Evolutionary conservation across 92 coral and sea anemone species (phyloP).

Genomic region (Muricea muricata): DNA sequence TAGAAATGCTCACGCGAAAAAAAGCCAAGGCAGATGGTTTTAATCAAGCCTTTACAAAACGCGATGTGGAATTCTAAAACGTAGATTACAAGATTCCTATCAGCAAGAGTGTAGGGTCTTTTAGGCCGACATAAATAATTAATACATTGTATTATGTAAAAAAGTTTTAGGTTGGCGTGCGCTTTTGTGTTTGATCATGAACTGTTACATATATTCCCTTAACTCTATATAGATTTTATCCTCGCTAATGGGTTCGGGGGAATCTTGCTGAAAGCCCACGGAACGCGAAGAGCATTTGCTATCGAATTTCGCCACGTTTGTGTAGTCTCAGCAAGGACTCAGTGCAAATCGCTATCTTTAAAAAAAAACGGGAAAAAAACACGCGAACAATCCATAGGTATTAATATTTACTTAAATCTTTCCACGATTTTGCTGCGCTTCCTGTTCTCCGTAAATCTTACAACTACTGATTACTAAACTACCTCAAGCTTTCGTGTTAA

Average conservation of each 20-base stretch:
- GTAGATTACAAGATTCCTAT: conserved; percentile 23
- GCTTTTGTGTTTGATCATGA: background rate
- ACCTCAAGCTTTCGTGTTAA: background rate
- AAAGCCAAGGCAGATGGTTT: conserved; percentile 13
- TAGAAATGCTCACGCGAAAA: background rate
- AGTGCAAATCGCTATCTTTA: background rate
- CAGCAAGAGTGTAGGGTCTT: conserved; percentile 19
- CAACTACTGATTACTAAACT: background rate
- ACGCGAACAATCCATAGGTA: background rate
- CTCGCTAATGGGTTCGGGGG: background rate
- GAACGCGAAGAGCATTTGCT: background rate
- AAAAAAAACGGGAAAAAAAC: background rate
- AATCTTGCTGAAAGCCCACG: background rate
- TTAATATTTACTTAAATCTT: background rate
- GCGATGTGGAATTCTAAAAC: conserved; percentile 16
- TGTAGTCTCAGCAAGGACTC: background rate
- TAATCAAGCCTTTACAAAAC: conserved; percentile 19
- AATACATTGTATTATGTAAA: conserved; percentile 34
- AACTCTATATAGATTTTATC: background rate
- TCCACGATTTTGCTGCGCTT: background rate
- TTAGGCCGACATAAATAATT: conserved; percentile 15
- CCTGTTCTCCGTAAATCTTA: background rate
- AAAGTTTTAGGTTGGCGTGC: background rate
- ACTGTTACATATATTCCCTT: background rate
- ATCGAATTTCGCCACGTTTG: background rate